Base-by-base conservation (phyloP, 2,797 vertebrate species). In the Peromyscus melanophrys region DNA sequence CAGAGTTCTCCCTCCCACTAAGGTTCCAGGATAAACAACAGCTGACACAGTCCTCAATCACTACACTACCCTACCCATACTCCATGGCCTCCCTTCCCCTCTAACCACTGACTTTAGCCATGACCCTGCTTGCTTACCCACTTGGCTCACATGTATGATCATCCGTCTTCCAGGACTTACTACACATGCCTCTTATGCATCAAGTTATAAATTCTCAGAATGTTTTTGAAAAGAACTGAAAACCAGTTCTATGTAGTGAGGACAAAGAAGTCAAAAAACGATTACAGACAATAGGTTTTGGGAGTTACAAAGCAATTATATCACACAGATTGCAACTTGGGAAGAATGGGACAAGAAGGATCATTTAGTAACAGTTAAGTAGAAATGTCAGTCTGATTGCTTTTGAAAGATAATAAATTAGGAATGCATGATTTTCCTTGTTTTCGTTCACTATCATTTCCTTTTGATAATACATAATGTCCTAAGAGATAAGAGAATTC, bases 261-360 rank as follows among this genome's bases (percentile, higher is more conserved):
- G 13, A 97, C 84, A 90, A 96, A 92, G 76, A 90, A 93, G 95
- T 23, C 1, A 98, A 98, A 61, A 63, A 92, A 10, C 90, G 94
- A 97, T 98, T 97, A 96, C 0, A 97, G 83, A 73, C 59, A 97
- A 84, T 92, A 77, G 31, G 89, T 46, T 86, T 80, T 21, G 12
- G 21, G 49, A 40, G 25, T 40, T 55, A 23, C 1, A 31, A 75
- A 90, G 92, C 63, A 95, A 92, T 84, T 96, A 85, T 46, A 67
- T 84, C 73, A 96, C 12, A 9, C 19, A 92, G n/a, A 92, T 77
- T 94, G 95, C 90, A 71, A 95, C 34, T 16, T 59, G 89, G 83
- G 43, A 98, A 96, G 52, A 63, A 97, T 75, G 81, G 34, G 78
- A 52, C 59, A 97, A 92, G 90, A 65, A 76, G 97, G 97, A 94